A percentile compares a stretch with the other conserved stretches of the same genome.
phyloP scores from a whole-genome alignment of 1,140 invertebrate genomes.

The Trypoxylus dichotomus region DNA sequence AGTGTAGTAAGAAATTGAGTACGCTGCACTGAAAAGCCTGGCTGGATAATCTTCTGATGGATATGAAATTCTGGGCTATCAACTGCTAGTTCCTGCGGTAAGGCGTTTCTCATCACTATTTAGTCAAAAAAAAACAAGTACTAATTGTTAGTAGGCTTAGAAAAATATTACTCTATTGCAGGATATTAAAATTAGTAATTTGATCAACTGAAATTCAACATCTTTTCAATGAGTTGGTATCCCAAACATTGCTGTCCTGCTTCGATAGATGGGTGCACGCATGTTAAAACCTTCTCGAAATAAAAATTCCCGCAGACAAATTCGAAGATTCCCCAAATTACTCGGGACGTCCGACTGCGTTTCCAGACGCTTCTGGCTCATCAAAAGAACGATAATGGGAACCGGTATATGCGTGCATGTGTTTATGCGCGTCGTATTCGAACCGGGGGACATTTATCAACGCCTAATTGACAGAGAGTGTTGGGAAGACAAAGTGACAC shows the following conservation, averaged over 20 bases:
- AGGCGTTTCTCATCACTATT: too few relatives aligned
- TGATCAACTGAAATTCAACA: not conserved
- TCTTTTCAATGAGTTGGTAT: not conserved
- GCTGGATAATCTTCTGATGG: too few relatives aligned
- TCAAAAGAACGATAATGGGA: not conserved
- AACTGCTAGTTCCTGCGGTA: too few relatives aligned
- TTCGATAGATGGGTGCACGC: too few relatives aligned
- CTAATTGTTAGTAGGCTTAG: too few relatives aligned
- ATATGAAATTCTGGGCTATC: too few relatives aligned
- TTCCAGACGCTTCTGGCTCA: not conserved
- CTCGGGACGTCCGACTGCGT: not conserved
- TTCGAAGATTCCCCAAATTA: slow-evolving; percentile 8
- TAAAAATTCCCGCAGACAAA: slow-evolving; percentile 17
- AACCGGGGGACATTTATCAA: slow-evolving; percentile 47
- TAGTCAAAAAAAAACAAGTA: too few relatives aligned
- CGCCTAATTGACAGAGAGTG: slow-evolving; percentile 51
- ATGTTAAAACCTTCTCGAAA: not conserved
- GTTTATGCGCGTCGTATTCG: not conserved
- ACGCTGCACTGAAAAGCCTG: too few relatives aligned
- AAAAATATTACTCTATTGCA: too few relatives aligned
- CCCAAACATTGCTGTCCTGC: not conserved
- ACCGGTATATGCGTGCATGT: not conserved
- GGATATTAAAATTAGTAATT: too few relatives aligned
- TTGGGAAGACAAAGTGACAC: slow-evolving; percentile 51
- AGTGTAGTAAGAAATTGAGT: too few relatives aligned